Evolutionary conservation across 2,797 vertebrate species (phyloP).

Genomic region (Acanthurus lineatus): DNA sequence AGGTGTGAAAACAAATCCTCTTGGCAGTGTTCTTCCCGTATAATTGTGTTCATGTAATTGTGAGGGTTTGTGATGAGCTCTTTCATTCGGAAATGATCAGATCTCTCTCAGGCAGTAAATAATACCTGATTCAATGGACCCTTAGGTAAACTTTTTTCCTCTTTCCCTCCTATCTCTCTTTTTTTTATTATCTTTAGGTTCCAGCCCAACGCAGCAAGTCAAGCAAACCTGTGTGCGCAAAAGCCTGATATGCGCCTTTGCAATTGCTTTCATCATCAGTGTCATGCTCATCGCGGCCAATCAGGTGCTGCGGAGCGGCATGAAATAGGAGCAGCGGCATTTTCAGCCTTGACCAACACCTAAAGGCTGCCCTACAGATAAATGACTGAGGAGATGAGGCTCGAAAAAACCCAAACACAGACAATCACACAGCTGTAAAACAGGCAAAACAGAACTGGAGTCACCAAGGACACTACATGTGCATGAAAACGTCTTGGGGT

Average conservation of each 20-base stretch:
- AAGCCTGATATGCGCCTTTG: constrained; percentile 98
- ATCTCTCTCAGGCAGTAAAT: constrained; percentile 54
- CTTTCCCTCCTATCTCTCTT: neutral
- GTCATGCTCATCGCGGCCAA: constrained; percentile 99
- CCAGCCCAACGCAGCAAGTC: constrained; percentile 97
- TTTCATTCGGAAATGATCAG: constrained; percentile 60
- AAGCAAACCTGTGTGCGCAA: constrained; percentile 98
- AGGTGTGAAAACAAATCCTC: constrained; percentile 62
- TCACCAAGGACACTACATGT: constrained; percentile 34
- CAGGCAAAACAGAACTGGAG: constrained; percentile 19
- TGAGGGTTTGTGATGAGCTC: constrained; percentile 46
- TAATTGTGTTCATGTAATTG: constrained; percentile 57
- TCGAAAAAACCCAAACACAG: constrained; percentile 35
- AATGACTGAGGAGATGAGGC: constrained; percentile 49
- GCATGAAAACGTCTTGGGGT: constrained; percentile 34
- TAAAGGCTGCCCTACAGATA: constrained; percentile 49
- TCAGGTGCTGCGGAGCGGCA: constrained; percentile 97
- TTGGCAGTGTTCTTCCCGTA: constrained; percentile 21
- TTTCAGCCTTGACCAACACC: constrained; percentile 55
- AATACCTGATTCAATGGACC: constrained; percentile 27
- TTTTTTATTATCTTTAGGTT: constrained; percentile 66
- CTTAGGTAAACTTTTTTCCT: constrained; percentile 12
- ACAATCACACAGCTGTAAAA: constrained; percentile 59
- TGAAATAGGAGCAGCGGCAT: constrained; percentile 87
- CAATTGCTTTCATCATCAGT: constrained; percentile 98